Evolutionary conservation across 2,113 vertebrate genomes (phyloP).

Genomic region (Corydoras sp.): DNA sequence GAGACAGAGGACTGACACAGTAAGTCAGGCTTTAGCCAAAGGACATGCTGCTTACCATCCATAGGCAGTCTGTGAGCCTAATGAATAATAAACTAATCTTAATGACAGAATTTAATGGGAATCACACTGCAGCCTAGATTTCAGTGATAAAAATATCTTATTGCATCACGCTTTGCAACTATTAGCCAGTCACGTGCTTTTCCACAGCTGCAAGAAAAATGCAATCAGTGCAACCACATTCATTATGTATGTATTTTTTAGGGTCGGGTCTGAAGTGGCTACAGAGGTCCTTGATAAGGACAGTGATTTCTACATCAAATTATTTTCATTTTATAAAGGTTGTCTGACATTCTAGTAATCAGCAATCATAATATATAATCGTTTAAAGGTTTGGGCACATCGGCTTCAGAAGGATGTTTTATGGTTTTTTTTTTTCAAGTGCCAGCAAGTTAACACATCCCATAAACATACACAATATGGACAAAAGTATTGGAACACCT

Average conservation of each 20-base stretch:
- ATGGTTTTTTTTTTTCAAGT: too few relatives aligned
- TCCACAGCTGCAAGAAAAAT: slow-evolving; percentile 1
- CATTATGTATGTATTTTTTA: neutral
- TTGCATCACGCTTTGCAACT: neutral
- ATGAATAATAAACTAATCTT: slow-evolving; percentile 7
- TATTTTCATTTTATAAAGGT: too few relatives aligned
- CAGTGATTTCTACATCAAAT: neutral
- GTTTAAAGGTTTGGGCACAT: too few relatives aligned
- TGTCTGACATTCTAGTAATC: too few relatives aligned
- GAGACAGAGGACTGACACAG: slow-evolving; percentile 35
- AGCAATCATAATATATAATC: too few relatives aligned
- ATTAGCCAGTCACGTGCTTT: slow-evolving; percentile 3
- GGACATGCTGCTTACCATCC: slow-evolving; percentile 20
- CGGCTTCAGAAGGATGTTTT: too few relatives aligned
- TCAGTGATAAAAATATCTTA: neutral
- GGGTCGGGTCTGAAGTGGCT: neutral
- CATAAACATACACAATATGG: too few relatives aligned
- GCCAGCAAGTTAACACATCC: too few relatives aligned
- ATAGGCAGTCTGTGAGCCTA: slow-evolving; percentile 7
- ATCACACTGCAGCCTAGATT: neutral
- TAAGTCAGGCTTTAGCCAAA: slow-evolving; percentile 26
- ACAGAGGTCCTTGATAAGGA: neutral
- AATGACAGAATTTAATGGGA: slow-evolving; percentile 14
- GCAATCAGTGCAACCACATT: slow-evolving; percentile 2
- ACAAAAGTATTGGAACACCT: too few relatives aligned